Evolutionary conservation across 1,140 invertebrate species (phyloP).

Genomic region (Atopsyche davidsoni): DNA sequence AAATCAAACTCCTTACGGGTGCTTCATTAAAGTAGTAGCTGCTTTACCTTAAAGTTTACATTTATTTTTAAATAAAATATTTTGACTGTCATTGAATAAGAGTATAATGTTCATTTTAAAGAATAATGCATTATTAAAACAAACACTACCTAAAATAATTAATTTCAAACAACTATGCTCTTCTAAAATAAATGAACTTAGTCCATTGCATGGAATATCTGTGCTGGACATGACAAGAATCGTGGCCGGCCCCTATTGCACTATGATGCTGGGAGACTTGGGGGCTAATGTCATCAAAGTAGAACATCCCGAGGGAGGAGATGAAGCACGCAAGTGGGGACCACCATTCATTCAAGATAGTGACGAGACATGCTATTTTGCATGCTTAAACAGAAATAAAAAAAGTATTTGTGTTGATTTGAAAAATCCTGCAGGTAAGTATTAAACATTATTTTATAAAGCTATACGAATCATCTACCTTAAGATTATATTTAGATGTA

Average conservation of each 20-base stretch:
- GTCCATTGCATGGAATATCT: conserved; percentile 50
- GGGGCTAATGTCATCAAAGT: conserved; percentile 94
- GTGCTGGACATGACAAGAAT: conserved; percentile 82
- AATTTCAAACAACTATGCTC: too few relatives aligned
- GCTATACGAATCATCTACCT: neutral
- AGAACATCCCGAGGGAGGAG: conserved; percentile 72
- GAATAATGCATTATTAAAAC: too few relatives aligned
- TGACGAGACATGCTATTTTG: conserved; percentile 77
- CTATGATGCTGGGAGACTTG: conserved; percentile 89
- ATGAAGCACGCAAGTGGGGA: conserved; percentile 89
- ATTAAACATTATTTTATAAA: neutral
- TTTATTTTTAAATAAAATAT: too few relatives aligned
- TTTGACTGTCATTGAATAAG: too few relatives aligned
- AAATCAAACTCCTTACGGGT: too few relatives aligned
- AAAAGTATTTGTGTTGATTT: conserved; percentile 88
- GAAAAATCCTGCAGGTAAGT: conserved; percentile 54
- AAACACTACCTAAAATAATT: too few relatives aligned
- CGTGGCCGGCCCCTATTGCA: conserved; percentile 78
- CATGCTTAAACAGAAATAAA: conserved; percentile 90
- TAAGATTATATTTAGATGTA: neutral
- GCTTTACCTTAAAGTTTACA: too few relatives aligned
- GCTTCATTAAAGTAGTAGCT: too few relatives aligned
- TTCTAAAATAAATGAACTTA: neutral
- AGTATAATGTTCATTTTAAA: too few relatives aligned
- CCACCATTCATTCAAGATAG: conserved; percentile 78